Evolutionary conservation across 1,140 invertebrate species (phyloP).

Genomic region (Saccostrea echinata): DNA sequence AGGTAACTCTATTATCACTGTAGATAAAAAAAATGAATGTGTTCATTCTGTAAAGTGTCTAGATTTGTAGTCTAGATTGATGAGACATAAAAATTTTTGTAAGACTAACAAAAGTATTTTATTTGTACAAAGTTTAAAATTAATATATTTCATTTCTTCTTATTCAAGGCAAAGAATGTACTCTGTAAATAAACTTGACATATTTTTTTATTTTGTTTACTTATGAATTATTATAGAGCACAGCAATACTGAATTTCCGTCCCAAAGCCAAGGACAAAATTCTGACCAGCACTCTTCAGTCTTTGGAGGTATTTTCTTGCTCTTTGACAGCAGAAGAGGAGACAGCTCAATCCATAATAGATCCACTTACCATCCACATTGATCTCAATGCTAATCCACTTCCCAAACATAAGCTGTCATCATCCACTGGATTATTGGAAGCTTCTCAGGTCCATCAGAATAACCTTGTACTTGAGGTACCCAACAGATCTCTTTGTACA

Average conservation of each 20-base stretch:
- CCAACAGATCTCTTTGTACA: no score
- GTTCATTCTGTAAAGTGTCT: no score
- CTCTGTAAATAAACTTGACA: no score
- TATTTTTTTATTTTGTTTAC: no score
- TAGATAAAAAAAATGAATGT: no score
- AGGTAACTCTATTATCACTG: slow-evolving; percentile 82
- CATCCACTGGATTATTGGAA: slow-evolving; percentile 75
- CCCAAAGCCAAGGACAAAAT: slow-evolving; percentile 87
- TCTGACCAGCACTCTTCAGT: slow-evolving; percentile 91
- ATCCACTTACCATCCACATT: slow-evolving; percentile 89
- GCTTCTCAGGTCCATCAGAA: slow-evolving; percentile 75
- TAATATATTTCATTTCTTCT: no score
- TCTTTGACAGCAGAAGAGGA: slow-evolving; percentile 94
- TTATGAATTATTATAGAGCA: slow-evolving; percentile 83
- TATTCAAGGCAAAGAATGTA: no score
- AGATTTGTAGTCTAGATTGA: no score
- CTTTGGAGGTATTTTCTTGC: slow-evolving; percentile 96
- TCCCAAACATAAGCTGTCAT: slow-evolving; percentile 57
- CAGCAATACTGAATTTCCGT: slow-evolving; percentile 91
- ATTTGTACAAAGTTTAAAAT: no score
- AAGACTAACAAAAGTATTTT: no score
- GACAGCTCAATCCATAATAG: slow-evolving; percentile 96
- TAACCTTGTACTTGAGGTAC: slow-evolving; percentile 75
- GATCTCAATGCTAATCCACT: slow-evolving; percentile 77
- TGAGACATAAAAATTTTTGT: no score